phyloP scores from a whole-genome alignment of 2,888 invertebrate genomes.

The Patella caerulea region DNA sequence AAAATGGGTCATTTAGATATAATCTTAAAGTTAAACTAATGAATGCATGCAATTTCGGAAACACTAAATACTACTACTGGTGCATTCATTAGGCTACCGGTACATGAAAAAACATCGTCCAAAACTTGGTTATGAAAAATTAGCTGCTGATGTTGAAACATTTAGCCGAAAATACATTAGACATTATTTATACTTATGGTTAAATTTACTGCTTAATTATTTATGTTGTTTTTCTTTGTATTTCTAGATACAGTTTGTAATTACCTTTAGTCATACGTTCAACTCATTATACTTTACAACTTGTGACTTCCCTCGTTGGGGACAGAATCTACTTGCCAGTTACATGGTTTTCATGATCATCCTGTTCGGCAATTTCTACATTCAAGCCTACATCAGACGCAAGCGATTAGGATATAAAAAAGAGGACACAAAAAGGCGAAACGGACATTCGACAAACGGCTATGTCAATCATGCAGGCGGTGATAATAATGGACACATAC shows the following conservation, averaged over 20 bases:
- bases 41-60: too few relatives aligned
- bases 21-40: too few relatives aligned
- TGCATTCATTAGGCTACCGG: too few relatives aligned
- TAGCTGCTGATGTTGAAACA: too few relatives aligned
- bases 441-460: neutral
- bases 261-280: slow-evolving; percentile 86
- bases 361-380: slow-evolving; percentile 94
- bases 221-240: neutral
- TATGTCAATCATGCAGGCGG: neutral
- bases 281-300: slow-evolving; percentile 81
- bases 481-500: neutral
- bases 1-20: too few relatives aligned
- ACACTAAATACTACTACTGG: too few relatives aligned
- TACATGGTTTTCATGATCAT: slow-evolving; percentile 97
- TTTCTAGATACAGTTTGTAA: slow-evolving; percentile 85
- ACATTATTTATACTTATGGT: too few relatives aligned
- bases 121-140: too few relatives aligned
- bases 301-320: slow-evolving; percentile 83
- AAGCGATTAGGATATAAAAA: neutral
- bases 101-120: too few relatives aligned
- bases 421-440: neutral
- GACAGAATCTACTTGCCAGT: slow-evolving; percentile 74
- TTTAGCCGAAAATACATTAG: too few relatives aligned
- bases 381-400: slow-evolving; percentile 56
- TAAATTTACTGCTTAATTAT: too few relatives aligned